phyloP scores from a whole-genome alignment of 1,140 invertebrate genomes.

The Laupala kohalensis region DNA sequence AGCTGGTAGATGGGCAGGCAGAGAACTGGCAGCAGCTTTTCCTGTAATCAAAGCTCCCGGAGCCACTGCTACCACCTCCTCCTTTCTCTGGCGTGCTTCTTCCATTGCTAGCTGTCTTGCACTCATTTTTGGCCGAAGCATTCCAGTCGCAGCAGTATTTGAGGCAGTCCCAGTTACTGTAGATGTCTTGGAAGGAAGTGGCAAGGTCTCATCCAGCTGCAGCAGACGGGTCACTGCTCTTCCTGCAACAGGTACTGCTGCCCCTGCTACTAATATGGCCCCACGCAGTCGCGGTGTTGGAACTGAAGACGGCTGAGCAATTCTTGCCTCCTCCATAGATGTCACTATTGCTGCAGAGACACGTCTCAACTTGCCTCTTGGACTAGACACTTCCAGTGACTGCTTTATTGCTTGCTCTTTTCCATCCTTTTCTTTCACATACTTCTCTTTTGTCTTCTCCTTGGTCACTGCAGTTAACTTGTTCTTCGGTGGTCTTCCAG shows the following conservation, averaged over 20 bases:
- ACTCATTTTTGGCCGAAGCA: neutral
- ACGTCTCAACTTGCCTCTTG: neutral
- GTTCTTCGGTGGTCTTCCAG: neutral
- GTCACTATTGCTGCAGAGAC: neutral
- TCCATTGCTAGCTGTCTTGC: neutral
- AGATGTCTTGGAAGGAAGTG: neutral
- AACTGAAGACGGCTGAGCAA: neutral
- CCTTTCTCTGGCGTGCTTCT: neutral
- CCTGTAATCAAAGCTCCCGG: neutral
- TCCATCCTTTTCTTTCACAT: conserved; percentile 13
- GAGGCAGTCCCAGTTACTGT: neutral
- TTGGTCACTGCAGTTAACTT: neutral
- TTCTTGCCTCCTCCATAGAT: neutral
- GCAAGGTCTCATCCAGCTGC: neutral
- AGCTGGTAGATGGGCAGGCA: neutral
- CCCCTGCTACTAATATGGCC: too few species aligned
- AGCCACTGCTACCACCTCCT: neutral
- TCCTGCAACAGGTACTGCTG: neutral
- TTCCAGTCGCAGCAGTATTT: neutral
- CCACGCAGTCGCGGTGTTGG: neutral
- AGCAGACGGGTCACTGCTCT: neutral
- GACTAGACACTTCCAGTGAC: neutral
- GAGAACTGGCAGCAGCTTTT: neutral
- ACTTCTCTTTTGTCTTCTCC: conserved; percentile 14
- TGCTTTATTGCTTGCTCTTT: neutral